These are phyloP conservation scores for Leucosticte australis DNA, from an alignment of 2,113 vertebrate species.

Conservation along the genomic window DNA sequence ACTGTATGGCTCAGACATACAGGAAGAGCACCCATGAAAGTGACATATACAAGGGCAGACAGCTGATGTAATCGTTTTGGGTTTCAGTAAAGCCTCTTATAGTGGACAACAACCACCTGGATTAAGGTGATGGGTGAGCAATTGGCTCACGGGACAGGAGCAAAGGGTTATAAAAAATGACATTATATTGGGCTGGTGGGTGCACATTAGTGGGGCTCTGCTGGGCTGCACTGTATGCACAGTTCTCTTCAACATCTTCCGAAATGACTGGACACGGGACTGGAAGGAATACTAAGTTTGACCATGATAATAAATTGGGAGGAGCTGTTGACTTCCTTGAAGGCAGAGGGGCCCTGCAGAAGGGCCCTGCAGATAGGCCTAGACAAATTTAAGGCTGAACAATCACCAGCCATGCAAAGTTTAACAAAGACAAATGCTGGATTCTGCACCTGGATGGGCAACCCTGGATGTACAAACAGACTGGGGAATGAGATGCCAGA, in stretches of 20 bases:
- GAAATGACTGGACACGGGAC: not conserved
- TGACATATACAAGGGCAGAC: not conserved
- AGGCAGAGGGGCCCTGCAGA: not conserved
- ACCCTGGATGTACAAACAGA: not conserved
- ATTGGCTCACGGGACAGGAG: rapidly evolving
- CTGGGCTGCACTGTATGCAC: not conserved
- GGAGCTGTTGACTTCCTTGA: not conserved
- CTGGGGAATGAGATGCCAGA: not conserved
- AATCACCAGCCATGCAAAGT: not conserved
- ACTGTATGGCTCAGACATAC: no score
- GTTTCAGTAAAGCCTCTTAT: not conserved
- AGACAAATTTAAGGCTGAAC: not conserved
- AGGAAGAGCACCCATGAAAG: not conserved
- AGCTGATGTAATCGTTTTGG: not conserved
- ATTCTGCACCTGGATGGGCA: not conserved
- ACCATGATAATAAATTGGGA: not conserved
- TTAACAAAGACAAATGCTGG: not conserved
- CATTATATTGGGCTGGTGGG: not conserved
- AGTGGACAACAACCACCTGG: not conserved
- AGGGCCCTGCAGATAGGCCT: not conserved
- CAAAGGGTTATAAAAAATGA: not conserved
- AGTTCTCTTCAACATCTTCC: not conserved
- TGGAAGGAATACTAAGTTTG: not conserved
- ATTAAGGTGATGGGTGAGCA: not conserved
- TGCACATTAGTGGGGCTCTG: no score